A percentile compares a stretch with the other conserved stretches of the same genome.
Evolutionary conservation across 2,888 invertebrate genomes (phyloP).

Genomic region (Eilema griseolum): DNA sequence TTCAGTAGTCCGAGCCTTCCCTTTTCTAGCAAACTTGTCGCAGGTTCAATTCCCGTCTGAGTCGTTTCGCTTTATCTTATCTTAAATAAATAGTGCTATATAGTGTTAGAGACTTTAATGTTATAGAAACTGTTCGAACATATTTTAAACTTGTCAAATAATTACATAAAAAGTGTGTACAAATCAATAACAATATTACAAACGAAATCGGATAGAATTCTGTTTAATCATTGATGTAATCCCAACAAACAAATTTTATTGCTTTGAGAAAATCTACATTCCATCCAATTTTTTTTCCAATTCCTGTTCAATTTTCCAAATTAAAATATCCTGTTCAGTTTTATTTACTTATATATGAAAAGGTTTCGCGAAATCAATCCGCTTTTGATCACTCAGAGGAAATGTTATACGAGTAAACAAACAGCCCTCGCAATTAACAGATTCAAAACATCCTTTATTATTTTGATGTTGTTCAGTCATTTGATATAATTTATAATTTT

Average conservation of each 20-base stretch:
- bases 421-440: slow-evolving; percentile 26
- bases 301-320: not conserved
- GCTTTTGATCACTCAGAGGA: slow-evolving; percentile 11
- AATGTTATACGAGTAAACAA: slow-evolving; percentile 28
- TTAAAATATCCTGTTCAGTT: not conserved
- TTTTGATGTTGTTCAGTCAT: not conserved
- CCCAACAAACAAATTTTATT: not conserved
- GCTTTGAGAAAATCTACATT: not conserved
- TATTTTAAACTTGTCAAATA: no score
- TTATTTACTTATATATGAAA: not conserved
- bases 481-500: not conserved
- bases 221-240: not conserved
- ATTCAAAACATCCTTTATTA: slow-evolving; percentile 20
- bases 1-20: no score
- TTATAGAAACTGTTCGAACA: no score
- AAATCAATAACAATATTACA: no score
- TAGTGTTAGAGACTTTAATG: no score
- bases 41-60: no score
- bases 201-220: not conserved
- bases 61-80: no score
- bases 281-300: not conserved
- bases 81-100: no score
- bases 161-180: no score
- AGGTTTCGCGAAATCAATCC: slow-evolving; percentile 7
- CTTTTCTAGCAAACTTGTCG: no score